Conservation (phyloP, 2,113 vertebrate species). For the Zingel zingel region DNA sequence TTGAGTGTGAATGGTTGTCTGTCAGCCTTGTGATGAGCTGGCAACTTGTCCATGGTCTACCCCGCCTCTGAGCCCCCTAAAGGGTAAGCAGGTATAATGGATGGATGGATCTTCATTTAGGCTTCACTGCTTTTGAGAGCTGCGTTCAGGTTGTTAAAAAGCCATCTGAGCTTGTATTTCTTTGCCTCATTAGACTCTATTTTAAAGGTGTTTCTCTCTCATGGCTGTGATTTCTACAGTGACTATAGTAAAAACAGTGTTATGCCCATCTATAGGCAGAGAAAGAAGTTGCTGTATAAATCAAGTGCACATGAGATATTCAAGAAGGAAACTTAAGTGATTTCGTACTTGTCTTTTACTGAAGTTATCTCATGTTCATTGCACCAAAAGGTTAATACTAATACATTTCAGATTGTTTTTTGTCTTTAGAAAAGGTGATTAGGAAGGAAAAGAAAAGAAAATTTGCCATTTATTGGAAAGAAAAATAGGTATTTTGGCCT, state of each 20-base stretch:
- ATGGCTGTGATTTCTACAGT: not conserved
- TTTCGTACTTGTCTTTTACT: not conserved
- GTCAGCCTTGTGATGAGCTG: conserved; percentile 4
- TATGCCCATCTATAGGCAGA: not conserved
- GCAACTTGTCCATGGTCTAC: not conserved
- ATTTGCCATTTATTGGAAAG: not conserved
- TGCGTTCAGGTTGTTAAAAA: not conserved
- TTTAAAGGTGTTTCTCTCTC: not conserved
- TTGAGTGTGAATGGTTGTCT: not conserved
- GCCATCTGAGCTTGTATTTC: not conserved
- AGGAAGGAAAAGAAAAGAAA: not conserved
- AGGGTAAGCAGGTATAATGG: not conserved
- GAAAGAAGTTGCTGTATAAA: not conserved
- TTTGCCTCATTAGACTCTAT: not conserved
- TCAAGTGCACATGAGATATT: not conserved
- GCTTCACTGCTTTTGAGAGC: not conserved
- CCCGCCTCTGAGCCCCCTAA: not conserved
- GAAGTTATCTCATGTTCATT: not conserved
- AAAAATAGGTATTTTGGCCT: conserved; percentile 36
- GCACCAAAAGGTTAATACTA: conserved; percentile 10
- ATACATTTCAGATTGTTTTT: conserved; percentile 2
- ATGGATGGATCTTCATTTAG: not conserved
- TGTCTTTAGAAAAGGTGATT: not conserved
- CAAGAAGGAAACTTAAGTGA: not conserved
- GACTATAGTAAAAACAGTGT: not conserved